Evolutionary conservation across 2,797 vertebrate species (phyloP).

Genomic region (Artibeus jamaicensis): DNA sequence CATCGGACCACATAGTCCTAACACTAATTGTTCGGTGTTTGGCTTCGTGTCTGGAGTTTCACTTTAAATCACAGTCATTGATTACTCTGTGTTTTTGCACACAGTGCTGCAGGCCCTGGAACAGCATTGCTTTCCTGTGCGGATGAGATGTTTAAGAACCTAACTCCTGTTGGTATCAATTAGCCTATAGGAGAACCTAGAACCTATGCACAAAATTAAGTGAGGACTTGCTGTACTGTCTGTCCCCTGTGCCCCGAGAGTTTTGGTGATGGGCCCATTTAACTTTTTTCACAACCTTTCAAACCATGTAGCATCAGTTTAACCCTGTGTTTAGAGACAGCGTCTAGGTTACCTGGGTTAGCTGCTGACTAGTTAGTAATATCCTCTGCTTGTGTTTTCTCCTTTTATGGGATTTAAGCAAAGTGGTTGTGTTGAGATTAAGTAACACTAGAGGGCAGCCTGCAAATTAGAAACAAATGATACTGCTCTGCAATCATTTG

Average conservation of each 20-base stretch:
- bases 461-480: conserved; percentile 40
- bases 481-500: background rate
- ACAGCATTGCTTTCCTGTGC: background rate
- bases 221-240: background rate
- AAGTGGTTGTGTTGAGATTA: conserved; percentile 69
- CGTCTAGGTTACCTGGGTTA: background rate
- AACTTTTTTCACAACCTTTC: background rate
- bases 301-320: background rate
- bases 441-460: conserved; percentile 83
- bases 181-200: background rate
- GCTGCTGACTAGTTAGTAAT: background rate
- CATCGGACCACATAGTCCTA: background rate
- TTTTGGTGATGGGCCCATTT: background rate
- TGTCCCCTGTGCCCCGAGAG: background rate
- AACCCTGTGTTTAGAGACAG: background rate
- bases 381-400: background rate
- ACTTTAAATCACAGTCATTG: background rate
- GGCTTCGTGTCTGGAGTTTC: background rate
- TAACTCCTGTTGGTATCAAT: background rate
- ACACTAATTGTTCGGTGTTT: background rate
- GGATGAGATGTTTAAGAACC: background rate
- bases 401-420: background rate
- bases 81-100: background rate
- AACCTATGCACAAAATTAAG: background rate
- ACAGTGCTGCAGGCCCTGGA: background rate